A percentile compares a stretch with the other conserved stretches of the same genome.
Conservation (phyloP, 2,888 invertebrate genomes). For the Lumbricus terrestris region DNA sequence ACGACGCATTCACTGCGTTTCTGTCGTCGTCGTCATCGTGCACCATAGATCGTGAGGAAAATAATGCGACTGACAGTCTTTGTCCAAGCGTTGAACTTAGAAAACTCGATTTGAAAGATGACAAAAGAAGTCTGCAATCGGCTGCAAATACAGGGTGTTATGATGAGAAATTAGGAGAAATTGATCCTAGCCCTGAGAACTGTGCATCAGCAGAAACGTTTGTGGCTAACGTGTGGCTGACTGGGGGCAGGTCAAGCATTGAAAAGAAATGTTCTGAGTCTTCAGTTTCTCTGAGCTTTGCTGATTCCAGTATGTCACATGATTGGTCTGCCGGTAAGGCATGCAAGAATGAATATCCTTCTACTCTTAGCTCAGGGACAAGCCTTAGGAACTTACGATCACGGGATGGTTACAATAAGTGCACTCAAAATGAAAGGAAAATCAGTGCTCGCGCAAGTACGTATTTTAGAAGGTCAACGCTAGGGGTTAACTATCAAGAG, state of each 20-base stretch:
- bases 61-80: neutral
- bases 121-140: neutral
- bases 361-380: neutral
- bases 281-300: neutral
- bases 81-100: neutral
- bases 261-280: neutral
- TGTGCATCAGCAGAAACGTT: neutral
- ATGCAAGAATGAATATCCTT: neutral
- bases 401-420: neutral
- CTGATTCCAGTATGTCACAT: neutral
- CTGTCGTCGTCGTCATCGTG: neutral
- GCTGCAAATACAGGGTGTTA: neutral
- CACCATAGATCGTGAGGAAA: neutral
- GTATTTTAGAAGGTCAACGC: neutral
- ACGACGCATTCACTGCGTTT: neutral
- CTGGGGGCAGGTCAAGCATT: neutral
- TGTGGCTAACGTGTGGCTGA: neutral
- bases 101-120: neutral
- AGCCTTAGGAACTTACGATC: neutral
- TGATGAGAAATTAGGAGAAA: neutral
- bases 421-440: neutral
- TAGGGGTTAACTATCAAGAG: neutral
- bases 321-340: neutral
- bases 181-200: neutral
- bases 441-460: neutral